Evolutionary conservation across 2,888 invertebrate species (phyloP), one percentile per base, ranked within the genome.

Genomic region (Mellilla xanthometata): DNA sequence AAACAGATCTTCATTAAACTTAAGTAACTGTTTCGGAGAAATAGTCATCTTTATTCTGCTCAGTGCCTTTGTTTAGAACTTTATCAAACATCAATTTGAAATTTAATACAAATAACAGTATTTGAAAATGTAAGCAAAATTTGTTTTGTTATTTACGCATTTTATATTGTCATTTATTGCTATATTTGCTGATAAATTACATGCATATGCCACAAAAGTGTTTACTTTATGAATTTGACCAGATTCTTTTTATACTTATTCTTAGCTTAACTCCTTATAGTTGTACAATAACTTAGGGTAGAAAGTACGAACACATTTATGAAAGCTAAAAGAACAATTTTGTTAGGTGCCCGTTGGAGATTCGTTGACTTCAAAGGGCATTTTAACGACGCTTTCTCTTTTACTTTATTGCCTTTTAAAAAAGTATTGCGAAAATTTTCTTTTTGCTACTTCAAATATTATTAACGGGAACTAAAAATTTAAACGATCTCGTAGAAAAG

Each of bases 291-390:
- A 73, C 64, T 67, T 62, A 60, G 65, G 58, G 70, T 66, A 68
- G n/a, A 80, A 75, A 80, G 77, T 74, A 72, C 74, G 72, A 65
- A 70, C 72, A 74, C 80, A 76, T 83, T 85, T 81, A 81, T 78
- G 80, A 76, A 83, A 66, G 74, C 76, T 78, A 81, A 84, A 84
- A 80, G 84, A 84, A 85, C 81, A 86, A 85, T 85, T 84, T 80
- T 74, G 84, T 85, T 86, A 84, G 82, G 81, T 77, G 76, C 77
- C 76, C 79, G 77, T 69, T 79, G 79, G 65, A 85, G 81, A 82
- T 83, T 78, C 70, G 74, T 76, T 69, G 76, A 85, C 81, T 82
- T 86, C 85, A 87, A 87, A 87, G 81, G 78, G 70, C 78, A 68
- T 80, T 84, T 77, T 81, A 83, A 76, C 79, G 76, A 72, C 74